Base-by-base conservation (phyloP, 2,113 vertebrate genomes). In the Gadus macrocephalus region DNA sequence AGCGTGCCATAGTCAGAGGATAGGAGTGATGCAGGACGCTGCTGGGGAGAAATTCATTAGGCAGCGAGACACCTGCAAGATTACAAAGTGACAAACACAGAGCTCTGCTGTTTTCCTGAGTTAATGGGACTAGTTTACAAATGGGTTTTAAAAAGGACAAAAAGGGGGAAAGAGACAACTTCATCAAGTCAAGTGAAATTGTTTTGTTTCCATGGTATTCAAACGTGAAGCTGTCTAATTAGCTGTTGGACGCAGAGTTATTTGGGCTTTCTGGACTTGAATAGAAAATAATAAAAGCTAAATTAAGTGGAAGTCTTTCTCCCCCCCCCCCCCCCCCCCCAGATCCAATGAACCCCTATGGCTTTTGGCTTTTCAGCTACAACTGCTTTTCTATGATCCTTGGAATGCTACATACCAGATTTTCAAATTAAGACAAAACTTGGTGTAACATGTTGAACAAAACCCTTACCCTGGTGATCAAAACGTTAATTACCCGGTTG, bases 41-140 rank as follows among this genome's bases (percentile, higher is more conserved):
- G 77, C 73, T 74, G 73, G 75, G 77, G 78, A 81, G 78, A 81
- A 88, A 87, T 87, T 85, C 80, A 87, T 89, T 86, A 86, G 63
- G 72, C 75, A 15, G 70, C 15, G 68, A 73, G 79, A 76, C 79
- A 79, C 75, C 79, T 76, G 82, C 72, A 60, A 67, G 61, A 85
- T 85, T 76, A 74, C 71, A 77, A 83, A 76, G 70, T 2, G 78
- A 67, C 72, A 75, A 78, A 76, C 72, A 68, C 72, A 71, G 80
- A 86, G 81, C 76, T 74, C 64, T 66, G 59, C 77, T 74, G 71
- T 78, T 79, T 53, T 68, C 61, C 74, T 69, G 84, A 77, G 69
- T 78, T 19, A 53, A 67, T 85, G 83, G 87, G 77, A 78, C 66
- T 79, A 77, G 67, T 77, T 86, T 78, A 86, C 76, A 80, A 85